Evolutionary conservation across 2,888 invertebrate species (phyloP).

Genomic region (Dendrolimus pini): DNA sequence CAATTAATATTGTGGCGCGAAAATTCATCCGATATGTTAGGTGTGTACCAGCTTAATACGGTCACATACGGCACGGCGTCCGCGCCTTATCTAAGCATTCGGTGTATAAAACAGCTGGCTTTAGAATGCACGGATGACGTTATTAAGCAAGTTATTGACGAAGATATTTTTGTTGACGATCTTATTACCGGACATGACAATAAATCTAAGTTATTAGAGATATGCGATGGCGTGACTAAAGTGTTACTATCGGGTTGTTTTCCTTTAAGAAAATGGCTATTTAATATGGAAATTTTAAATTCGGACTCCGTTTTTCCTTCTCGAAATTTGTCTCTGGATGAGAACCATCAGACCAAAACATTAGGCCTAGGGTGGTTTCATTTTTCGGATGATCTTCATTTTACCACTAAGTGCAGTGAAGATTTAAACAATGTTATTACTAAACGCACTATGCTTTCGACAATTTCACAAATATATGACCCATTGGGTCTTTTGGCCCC

Average conservation of each 20-base stretch:
- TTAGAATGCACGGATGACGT: conserved; percentile 19
- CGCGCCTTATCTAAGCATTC: conserved; percentile 25
- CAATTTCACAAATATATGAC: too few relatives aligned
- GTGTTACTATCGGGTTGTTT: conserved; percentile 14
- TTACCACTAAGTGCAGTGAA: too few relatives aligned
- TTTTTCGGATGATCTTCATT: conserved; percentile 10
- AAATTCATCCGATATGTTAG: too few relatives aligned
- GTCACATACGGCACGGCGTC: too few relatives aligned
- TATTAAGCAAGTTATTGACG: conserved; percentile 15
- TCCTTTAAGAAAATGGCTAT: conserved; percentile 18
- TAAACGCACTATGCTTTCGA: too few relatives aligned
- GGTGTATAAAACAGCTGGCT: conserved; percentile 25
- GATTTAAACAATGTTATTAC: too few relatives aligned
- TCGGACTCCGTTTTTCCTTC: conserved; percentile 1
- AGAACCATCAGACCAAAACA: conserved; percentile 12
- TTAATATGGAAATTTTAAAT: conserved; percentile 9
- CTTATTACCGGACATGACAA: conserved; percentile 8
- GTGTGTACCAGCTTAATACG: too few relatives aligned
- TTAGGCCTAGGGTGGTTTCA: conserved; percentile 14
- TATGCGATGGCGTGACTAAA: conserved; percentile 6
- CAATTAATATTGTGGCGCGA: too few relatives aligned
- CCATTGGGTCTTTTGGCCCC: too few relatives aligned
- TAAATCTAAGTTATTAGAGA: conserved; percentile 5
- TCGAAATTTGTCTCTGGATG: conserved; percentile 8
- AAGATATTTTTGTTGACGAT: too few relatives aligned